Evolutionary conservation across 2,797 vertebrate genomes (phyloP).

Genomic region (Parambassis ranga): DNA sequence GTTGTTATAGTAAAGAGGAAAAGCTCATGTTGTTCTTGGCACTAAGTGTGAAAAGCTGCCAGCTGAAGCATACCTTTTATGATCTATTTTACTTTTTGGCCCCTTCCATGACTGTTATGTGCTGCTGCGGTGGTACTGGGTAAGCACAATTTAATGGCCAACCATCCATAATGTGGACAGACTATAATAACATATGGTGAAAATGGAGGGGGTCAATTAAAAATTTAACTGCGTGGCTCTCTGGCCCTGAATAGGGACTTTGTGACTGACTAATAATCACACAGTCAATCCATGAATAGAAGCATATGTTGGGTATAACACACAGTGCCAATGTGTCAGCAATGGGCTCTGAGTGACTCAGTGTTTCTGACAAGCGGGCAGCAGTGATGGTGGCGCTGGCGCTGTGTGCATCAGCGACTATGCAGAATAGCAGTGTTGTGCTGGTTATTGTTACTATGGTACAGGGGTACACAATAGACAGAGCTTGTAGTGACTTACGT

Average conservation of each 20-base stretch:
- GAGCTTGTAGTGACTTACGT: slow-evolving; percentile 86
- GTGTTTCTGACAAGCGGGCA: slow-evolving; percentile 56
- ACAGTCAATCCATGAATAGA: slow-evolving; percentile 69
- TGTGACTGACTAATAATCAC: slow-evolving; percentile 71
- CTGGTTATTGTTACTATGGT: slow-evolving; percentile 34
- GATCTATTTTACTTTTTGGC: slow-evolving; percentile 33
- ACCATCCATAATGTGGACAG: slow-evolving; percentile 62
- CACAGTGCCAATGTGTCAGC: slow-evolving; percentile 57
- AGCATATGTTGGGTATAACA: slow-evolving; percentile 53
- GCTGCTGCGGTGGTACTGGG: slow-evolving; percentile 21
- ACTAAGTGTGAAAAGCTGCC: slow-evolving; percentile 30
- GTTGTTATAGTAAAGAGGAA: background rate
- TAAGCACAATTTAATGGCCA: slow-evolving; percentile 52
- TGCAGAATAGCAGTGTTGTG: slow-evolving; percentile 73
- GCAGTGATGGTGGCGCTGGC: slow-evolving; percentile 37
- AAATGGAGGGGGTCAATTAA: slow-evolving; percentile 37
- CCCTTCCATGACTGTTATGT: slow-evolving; percentile 33
- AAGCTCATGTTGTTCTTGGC: slow-evolving; percentile 40
- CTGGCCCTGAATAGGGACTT: slow-evolving; percentile 49
- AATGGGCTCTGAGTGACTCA: slow-evolving; percentile 57
- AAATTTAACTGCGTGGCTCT: slow-evolving; percentile 39
- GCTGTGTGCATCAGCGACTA: slow-evolving; percentile 41
- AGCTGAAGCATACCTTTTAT: slow-evolving; percentile 28
- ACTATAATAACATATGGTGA: slow-evolving; percentile 62
- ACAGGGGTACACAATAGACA: slow-evolving; percentile 8